These are phyloP conservation scores for Ennomos fuscantarius DNA, from an alignment of 2,888 invertebrate genomes.

Conservation along the genomic window DNA sequence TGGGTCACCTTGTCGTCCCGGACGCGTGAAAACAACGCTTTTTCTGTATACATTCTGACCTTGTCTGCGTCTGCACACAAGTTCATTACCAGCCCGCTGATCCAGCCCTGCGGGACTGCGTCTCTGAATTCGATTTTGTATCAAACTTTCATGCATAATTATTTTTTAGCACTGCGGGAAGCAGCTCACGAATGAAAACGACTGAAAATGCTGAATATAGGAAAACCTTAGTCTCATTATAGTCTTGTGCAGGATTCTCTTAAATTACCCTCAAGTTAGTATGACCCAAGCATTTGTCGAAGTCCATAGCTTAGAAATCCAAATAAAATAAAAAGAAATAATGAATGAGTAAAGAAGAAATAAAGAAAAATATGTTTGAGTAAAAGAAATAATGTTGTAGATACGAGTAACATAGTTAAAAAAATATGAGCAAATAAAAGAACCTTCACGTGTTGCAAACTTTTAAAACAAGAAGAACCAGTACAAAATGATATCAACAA, in stretches of 20 bases:
- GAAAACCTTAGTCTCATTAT: no score
- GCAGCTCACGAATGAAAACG: not conserved
- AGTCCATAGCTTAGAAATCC: no score
- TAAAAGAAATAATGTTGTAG: no score
- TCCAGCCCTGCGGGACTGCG: conserved; percentile 14
- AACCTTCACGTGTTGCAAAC: conserved; percentile 1
- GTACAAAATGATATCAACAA: conserved; percentile 20
- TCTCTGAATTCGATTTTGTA: conserved; percentile 24
- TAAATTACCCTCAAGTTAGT: no score
- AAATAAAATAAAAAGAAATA: no score
- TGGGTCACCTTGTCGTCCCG: conserved; percentile 53
- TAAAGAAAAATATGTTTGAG: no score
- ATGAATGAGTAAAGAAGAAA: no score
- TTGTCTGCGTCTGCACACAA: conserved; percentile 29
- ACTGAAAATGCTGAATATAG: not conserved
- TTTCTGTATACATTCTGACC: conserved; percentile 21
- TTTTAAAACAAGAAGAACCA: conserved; percentile 10
- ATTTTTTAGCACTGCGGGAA: conserved; percentile 4
- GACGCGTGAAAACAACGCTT: conserved; percentile 28
- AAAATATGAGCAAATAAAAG: not conserved
- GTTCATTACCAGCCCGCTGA: conserved; percentile 23
- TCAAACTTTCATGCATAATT: conserved; percentile 28
- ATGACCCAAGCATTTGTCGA: no score
- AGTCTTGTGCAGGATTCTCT: no score
- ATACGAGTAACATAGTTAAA: no score